These are phyloP conservation scores for Cephonodes hylas DNA, from an alignment of 2,888 invertebrate genomes.

Conservation along the genomic window DNA sequence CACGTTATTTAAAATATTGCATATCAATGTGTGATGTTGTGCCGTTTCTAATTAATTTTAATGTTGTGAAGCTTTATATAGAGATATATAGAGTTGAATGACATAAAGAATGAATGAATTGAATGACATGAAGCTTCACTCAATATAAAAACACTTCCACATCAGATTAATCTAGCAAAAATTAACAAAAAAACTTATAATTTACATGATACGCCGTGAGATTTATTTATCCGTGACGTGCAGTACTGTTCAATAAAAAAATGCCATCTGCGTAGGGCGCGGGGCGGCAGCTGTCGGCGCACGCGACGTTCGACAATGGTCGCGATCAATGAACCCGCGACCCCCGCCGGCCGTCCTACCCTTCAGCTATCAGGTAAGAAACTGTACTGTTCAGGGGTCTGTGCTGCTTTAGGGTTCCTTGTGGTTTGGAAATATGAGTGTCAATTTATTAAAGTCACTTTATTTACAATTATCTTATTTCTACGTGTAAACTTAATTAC, in stretches of 20 bases:
- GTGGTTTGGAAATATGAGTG: no score
- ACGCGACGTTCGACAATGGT: conserved; percentile 69
- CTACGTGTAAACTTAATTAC: no score
- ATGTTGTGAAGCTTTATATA: no score
- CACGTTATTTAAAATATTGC: no score
- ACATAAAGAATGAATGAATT: no score
- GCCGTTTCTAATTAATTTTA: no score
- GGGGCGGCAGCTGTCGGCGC: conserved; percentile 73
- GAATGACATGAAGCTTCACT: no score
- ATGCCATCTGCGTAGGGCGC: conserved; percentile 61
- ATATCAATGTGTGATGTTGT: no score
- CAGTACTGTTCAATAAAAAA: conserved; percentile 31
- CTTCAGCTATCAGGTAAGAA: conserved; percentile 42
- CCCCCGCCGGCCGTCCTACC: conserved; percentile 52
- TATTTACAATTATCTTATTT: no score
- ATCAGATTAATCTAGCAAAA: neutral
- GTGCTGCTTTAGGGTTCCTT: neutral
- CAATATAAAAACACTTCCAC: neutral
- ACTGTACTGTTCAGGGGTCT: conserved; percentile 37
- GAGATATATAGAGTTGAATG: no score
- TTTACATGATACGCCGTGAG: neutral
- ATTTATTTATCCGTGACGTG: conserved; percentile 8
- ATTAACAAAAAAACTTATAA: neutral
- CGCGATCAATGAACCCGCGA: conserved; percentile 75
- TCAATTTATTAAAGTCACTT: no score